These are phyloP conservation scores for Onchidella celtica DNA, from an alignment of 2,888 invertebrate species.

Conservation along the genomic window DNA sequence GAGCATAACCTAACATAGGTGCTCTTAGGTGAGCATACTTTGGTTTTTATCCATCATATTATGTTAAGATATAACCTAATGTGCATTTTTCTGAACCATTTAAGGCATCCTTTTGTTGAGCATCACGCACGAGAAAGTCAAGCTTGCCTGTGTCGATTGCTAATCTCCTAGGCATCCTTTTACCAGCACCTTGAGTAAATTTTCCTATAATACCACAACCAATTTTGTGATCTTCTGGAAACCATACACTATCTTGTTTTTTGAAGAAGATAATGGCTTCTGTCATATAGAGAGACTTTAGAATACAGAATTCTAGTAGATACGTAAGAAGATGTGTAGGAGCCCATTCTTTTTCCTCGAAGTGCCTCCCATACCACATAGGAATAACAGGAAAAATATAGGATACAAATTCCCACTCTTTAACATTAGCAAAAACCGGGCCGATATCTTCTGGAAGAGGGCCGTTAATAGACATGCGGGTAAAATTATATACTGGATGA, in stretches of 20 bases:
- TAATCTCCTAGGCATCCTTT: conserved; percentile 6
- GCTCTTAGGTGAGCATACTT: background rate
- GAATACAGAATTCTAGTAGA: background rate
- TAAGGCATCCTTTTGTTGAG: background rate
- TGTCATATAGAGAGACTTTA: background rate
- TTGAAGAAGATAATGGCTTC: background rate
- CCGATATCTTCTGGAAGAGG: background rate
- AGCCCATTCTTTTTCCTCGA: background rate
- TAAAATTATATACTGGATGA: background rate
- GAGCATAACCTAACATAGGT: background rate
- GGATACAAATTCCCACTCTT: background rate
- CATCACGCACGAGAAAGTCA: background rate
- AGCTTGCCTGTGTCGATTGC: background rate
- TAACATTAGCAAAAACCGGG: background rate
- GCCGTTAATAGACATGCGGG: background rate
- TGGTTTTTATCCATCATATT: background rate
- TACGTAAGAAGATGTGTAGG: background rate
- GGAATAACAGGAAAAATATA: background rate
- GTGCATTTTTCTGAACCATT: background rate
- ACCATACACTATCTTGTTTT: background rate
- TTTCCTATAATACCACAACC: background rate
- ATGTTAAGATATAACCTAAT: too few species aligned
- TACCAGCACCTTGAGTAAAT: background rate
- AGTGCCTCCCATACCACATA: conserved; percentile 17
- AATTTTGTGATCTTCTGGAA: background rate